These are phyloP conservation scores for Hyaena hyaena DNA, from an alignment of 2,113 vertebrate genomes.

Conservation along the genomic window DNA sequence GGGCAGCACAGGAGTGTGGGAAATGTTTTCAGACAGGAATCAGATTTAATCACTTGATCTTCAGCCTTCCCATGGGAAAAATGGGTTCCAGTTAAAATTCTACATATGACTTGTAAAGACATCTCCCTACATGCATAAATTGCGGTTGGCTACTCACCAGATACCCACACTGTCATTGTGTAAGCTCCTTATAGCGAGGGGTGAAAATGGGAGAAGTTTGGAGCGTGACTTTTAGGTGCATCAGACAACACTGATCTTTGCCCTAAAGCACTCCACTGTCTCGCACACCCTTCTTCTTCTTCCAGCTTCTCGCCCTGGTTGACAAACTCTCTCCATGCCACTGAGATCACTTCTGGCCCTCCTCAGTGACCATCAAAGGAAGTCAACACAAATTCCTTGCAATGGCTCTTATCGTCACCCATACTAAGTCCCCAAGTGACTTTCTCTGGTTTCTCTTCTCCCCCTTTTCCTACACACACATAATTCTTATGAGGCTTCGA, in stretches of 20 bases:
- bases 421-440: too few relatives aligned
- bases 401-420: background rate
- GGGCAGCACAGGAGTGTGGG: accelerated
- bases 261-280: too few relatives aligned
- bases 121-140: background rate
- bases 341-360: background rate
- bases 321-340: too few relatives aligned
- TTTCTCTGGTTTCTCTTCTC: too few relatives aligned
- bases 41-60: background rate
- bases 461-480: background rate
- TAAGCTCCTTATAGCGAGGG: background rate
- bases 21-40: background rate
- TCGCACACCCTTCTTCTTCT: background rate
- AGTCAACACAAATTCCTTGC: background rate
- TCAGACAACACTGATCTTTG: too few relatives aligned
- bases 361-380: background rate
- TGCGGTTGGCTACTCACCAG: background rate
- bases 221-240: background rate
- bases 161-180: background rate
- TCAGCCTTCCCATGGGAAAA: background rate
- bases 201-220: background rate
- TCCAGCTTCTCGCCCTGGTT: background rate
- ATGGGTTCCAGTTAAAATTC: background rate
- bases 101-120: background rate
- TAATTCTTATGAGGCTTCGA: background rate